A percentile compares a stretch with the other conserved stretches of the same genome.
phyloP scores from a whole-genome alignment of 2,113 vertebrate genomes.

The Triplophysa rosa region DNA sequence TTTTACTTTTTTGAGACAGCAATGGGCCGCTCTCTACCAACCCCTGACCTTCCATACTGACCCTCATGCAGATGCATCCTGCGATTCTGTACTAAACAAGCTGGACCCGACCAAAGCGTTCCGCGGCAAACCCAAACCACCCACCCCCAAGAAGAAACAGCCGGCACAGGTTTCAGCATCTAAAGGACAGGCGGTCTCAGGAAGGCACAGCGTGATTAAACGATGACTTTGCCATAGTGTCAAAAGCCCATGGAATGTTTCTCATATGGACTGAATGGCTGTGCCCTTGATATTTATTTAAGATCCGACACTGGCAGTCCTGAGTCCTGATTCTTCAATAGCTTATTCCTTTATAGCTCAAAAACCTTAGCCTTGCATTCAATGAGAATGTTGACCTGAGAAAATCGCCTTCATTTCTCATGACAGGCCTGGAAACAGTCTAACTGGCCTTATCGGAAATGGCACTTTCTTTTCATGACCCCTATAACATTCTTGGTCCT shows the following conservation, averaged over 20 bases:
- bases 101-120: conserved; percentile 90
- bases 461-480: not conserved
- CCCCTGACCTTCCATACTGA: conserved; percentile 82
- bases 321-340: not conserved
- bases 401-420: not conserved
- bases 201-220: conserved; percentile 57
- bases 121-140: conserved; percentile 83
- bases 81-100: conserved; percentile 83
- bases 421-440: not conserved
- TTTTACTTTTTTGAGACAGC: conserved; percentile 72
- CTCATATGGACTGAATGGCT: not conserved
- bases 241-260: conserved; percentile 6
- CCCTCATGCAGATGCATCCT: conserved; percentile 72
- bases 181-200: conserved; percentile 65
- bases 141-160: conserved; percentile 84
- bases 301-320: not conserved
- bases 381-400: not conserved
- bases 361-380: not conserved
- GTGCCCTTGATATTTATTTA: conserved; percentile 8
- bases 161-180: conserved; percentile 65
- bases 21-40: conserved; percentile 96
- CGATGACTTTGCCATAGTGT: conserved; percentile 54
- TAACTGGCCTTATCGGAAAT: not conserved
- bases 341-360: not conserved
- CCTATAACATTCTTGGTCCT: not conserved